Conservation (phyloP, 2,113 vertebrate species). For the Edolisoma coerulescens region DNA sequence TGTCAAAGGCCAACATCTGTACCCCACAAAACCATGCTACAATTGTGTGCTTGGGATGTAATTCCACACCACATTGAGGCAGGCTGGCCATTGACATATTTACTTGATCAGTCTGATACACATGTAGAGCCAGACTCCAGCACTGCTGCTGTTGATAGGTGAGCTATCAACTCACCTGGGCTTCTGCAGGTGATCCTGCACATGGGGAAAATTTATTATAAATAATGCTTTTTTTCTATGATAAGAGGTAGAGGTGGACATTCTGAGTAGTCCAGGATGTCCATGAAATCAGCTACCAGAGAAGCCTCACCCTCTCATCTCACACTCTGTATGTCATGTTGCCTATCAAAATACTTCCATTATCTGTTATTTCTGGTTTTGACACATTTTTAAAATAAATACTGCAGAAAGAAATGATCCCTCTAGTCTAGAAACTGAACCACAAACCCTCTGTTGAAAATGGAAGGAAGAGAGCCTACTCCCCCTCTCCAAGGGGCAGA, state of each 20-base stretch:
- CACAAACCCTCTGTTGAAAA: not conserved
- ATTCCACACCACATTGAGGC: accelerated
- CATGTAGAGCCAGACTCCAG: not conserved
- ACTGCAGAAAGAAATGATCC: not conserved
- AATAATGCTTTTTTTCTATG: not conserved
- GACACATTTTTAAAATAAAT: not conserved
- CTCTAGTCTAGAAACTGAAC: not conserved
- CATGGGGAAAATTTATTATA: not conserved
- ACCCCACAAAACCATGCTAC: not conserved
- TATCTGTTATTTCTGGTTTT: not conserved
- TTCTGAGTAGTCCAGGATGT: not conserved
- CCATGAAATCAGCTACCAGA: not conserved
- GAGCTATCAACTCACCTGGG: not conserved
- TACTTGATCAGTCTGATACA: not conserved
- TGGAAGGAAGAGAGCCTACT: not conserved
- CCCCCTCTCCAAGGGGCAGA: not conserved
- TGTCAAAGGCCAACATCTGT: not conserved
- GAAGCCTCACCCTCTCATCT: not conserved
- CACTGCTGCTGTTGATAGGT: not conserved
- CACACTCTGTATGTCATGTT: not conserved
- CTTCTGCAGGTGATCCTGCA: not conserved
- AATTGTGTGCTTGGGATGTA: not conserved
- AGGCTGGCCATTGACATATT: not conserved
- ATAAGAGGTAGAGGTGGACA: not conserved
- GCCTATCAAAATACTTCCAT: not conserved